A percentile compares a stretch with the other conserved stretches of the same genome.
Conservation (phyloP, 1,140 invertebrate species). For the Orius insidiosus region DNA sequence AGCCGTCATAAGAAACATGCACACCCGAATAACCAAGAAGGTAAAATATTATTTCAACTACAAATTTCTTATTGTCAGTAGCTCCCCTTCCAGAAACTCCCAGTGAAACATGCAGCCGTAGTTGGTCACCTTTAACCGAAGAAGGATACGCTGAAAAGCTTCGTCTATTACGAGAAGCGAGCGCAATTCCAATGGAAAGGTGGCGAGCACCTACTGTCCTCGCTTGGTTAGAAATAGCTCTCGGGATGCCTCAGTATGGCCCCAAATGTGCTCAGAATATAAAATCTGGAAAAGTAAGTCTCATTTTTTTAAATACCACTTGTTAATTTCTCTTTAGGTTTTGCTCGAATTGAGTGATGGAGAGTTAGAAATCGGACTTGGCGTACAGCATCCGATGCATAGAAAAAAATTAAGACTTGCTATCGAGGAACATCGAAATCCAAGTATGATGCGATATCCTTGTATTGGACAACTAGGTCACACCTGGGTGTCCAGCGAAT, state of each 20-base stretch:
- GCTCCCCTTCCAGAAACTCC: constrained; percentile 4
- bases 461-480: constrained; percentile 70
- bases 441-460: constrained; percentile 67
- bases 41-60: constrained; percentile 12
- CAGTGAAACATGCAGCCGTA: constrained; percentile 19
- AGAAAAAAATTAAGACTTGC: constrained; percentile 82
- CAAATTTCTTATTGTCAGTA: background rate
- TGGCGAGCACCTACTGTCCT: constrained; percentile 85
- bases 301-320: constrained; percentile 1
- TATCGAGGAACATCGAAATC: constrained; percentile 78
- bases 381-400: constrained; percentile 78
- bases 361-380: constrained; percentile 71
- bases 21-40: constrained; percentile 22
- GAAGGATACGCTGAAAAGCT: constrained; percentile 72
- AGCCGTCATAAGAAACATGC: constrained; percentile 56
- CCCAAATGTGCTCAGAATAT: constrained; percentile 78
- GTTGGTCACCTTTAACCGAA: constrained; percentile 63
- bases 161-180: constrained; percentile 62
- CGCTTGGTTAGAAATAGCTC: constrained; percentile 80
- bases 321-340: constrained; percentile 36
- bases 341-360: constrained; percentile 74
- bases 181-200: constrained; percentile 69
- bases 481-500: constrained; percentile 81
- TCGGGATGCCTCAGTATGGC: constrained; percentile 87
- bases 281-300: constrained; percentile 79